Percentiles rank a stretch among this genome's conserved stretches.
Conservation (phyloP, 1,140 invertebrate species). For the Pseudomyrmex dendroicus region DNA sequence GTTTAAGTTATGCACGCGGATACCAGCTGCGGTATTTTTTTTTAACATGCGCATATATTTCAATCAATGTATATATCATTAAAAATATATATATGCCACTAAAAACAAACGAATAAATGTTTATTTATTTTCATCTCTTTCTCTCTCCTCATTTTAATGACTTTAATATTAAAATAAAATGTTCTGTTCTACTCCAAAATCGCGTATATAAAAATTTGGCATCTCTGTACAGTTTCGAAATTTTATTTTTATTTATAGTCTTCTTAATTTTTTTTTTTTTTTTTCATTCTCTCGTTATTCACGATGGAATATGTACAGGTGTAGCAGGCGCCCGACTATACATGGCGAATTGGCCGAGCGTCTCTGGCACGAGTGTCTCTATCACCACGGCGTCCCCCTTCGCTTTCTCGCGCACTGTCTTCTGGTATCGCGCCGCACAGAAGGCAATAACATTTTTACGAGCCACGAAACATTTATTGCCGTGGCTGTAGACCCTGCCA, state of each 20-base stretch:
- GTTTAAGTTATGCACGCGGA: background rate
- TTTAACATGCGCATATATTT: background rate
- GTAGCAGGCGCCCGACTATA: background rate
- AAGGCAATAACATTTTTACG: slow-evolving; percentile 84
- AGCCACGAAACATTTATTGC: slow-evolving; percentile 84
- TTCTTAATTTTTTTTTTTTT: background rate
- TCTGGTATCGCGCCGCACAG: slow-evolving; percentile 72
- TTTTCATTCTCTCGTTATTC: too few relatives aligned
- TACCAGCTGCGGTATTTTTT: background rate
- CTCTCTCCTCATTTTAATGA: too few relatives aligned
- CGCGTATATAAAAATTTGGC: background rate
- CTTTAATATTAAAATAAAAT: slow-evolving; percentile 9
- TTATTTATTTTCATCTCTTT: too few relatives aligned
- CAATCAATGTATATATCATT: background rate
- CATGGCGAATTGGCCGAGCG: slow-evolving; percentile 11
- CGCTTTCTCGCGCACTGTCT: slow-evolving; percentile 63
- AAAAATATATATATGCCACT: background rate
- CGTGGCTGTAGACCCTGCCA: slow-evolving; percentile 69
- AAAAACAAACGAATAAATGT: background rate
- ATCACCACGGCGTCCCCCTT: slow-evolving; percentile 25
- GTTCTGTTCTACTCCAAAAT: background rate
- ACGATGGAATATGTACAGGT: too few relatives aligned
- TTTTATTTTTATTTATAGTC: background rate
- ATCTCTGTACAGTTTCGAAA: background rate
- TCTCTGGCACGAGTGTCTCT: slow-evolving; percentile 38